Base-by-base conservation (phyloP, 2,113 vertebrate species). In the Hemichromis elongatus region DNA sequence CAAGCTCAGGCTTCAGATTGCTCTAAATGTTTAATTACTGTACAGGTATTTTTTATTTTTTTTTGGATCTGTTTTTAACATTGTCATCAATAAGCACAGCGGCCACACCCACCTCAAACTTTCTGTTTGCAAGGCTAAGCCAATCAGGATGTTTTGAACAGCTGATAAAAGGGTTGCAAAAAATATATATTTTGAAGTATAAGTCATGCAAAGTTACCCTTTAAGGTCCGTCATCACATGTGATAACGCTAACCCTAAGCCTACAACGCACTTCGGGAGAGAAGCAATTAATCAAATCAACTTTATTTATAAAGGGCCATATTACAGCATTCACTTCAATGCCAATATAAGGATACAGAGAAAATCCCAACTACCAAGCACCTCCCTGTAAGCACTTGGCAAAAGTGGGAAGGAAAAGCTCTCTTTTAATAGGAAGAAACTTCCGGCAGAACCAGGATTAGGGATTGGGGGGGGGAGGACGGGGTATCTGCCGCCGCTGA, bases 71-170 rank as follows among this genome's bases (percentile, higher is more conserved):
- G 16, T 50, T 18, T 75, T 40, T 10, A n/a, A 75, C 18, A 13
- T 19, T 42, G 24, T 30, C 68, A 47, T 30, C 42, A 30, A 28
- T 50, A 50, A 75, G 42, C 24, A 18, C 24, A 50, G 42, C 9
- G 2, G 42, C 6, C 24, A 18, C 68, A 75, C 68, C 24, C 16
- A 50, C 4, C 3, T 0, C 40, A 47, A 26, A 47, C 0, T 0
- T 68, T 68, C 30, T 35, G 30, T 61, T 35, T 61, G 30, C 30
- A 61, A 35, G 30, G 30, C 35, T 63, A 30, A 35, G 30, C 59
- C 30, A 35, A 63, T 63, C 9, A 35, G 0, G 30, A 3, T 63
- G 59, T 40, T 0, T 40, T 68, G 7, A 40, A 35, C 59, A 7
- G 59, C 59, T 63, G 30, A 35, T n/a, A 35, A 35, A 63, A 63